Evolutionary conservation across 2,888 invertebrate species (phyloP).

Genomic region (Cantharis rustica): DNA sequence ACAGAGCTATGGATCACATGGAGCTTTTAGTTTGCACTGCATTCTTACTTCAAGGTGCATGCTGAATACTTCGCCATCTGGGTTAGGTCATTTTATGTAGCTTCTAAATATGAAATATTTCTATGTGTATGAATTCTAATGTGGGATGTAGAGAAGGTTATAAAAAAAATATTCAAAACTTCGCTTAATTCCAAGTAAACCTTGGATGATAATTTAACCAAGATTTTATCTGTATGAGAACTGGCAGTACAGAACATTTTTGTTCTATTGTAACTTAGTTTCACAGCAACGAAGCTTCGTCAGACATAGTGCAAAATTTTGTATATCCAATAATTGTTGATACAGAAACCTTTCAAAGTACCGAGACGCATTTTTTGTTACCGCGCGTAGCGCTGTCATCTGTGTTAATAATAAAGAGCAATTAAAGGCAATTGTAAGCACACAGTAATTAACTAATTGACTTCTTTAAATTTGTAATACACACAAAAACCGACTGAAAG

Average conservation of each 20-base stretch:
- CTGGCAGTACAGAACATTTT: background rate
- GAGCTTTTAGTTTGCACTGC: too few relatives aligned
- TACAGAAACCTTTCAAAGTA: background rate
- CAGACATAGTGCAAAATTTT: background rate
- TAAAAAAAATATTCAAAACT: background rate
- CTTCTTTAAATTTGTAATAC: background rate
- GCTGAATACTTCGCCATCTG: background rate
- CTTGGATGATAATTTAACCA: background rate
- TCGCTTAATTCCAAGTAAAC: background rate
- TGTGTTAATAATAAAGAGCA: slow-evolving; percentile 16
- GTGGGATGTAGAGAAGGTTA: background rate
- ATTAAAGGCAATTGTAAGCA: slow-evolving; percentile 26
- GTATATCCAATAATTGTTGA: too few relatives aligned
- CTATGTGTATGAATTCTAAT: background rate
- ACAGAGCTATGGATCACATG: too few relatives aligned
- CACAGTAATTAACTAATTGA: slow-evolving; percentile 24
- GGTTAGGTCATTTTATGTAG: background rate
- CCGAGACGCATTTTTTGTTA: background rate
- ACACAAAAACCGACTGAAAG: background rate
- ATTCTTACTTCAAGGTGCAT: too few relatives aligned
- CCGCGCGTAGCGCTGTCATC: slow-evolving; percentile 1
- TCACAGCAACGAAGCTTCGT: background rate
- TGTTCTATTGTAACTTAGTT: background rate
- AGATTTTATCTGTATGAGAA: background rate
- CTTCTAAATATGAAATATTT: background rate